phyloP scores from a whole-genome alignment of 2,888 invertebrate genomes.

The Schizaphis graminum region DNA sequence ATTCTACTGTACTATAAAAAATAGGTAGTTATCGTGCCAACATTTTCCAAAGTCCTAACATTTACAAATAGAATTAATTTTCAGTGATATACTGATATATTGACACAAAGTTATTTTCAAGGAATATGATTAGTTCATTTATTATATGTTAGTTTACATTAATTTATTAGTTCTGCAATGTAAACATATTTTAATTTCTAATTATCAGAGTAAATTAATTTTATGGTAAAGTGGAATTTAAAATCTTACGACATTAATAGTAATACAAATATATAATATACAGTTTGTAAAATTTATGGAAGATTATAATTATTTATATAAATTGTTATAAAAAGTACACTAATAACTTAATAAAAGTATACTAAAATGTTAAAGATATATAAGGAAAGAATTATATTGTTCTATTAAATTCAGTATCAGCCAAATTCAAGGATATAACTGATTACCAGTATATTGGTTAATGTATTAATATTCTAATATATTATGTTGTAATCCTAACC shows the following conservation, averaged over 20 bases:
- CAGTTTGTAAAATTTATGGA: background rate
- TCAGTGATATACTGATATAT: background rate
- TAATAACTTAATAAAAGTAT: too few species aligned
- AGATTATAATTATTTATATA: background rate
- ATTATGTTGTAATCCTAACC: too few species aligned
- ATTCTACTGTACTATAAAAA: too few species aligned
- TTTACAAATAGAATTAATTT: too few species aligned
- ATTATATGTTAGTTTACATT: too few species aligned
- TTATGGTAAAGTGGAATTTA: background rate
- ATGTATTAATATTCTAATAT: too few species aligned
- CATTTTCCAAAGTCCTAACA: too few species aligned
- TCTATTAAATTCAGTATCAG: background rate
- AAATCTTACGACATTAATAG: background rate
- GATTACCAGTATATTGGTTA: background rate
- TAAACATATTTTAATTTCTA: background rate
- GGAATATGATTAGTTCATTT: background rate
- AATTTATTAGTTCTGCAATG: background rate
- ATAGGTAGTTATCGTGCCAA: too few species aligned
- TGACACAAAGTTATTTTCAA: background rate
- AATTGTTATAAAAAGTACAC: too few species aligned
- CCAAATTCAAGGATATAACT: background rate
- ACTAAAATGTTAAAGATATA: too few species aligned
- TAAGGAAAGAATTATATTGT: background rate
- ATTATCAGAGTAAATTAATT: background rate
- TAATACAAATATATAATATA: background rate